Percentiles rank a stretch among this genome's conserved stretches.
phyloP scores from a whole-genome alignment of 1,140 invertebrate genomes.

The Macrostomum lignano region DNA sequence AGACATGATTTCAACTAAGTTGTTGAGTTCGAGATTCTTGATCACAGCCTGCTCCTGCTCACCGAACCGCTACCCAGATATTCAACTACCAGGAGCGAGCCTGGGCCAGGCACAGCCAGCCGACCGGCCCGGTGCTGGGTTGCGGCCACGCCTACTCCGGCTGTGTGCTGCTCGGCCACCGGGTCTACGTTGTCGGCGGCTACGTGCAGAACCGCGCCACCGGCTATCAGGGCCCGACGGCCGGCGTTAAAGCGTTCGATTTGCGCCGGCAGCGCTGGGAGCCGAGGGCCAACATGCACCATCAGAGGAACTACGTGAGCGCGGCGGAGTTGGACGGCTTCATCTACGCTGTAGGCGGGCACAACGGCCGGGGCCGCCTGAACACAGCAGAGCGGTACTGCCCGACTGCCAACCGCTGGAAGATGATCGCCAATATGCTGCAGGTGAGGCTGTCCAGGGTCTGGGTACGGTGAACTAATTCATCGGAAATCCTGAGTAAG shows the following conservation, averaged over 20 bases:
- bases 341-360: slow-evolving; percentile 43
- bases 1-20: no score
- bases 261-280: slow-evolving; percentile 6
- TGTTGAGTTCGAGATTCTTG: no score
- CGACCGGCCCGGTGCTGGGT: neutral
- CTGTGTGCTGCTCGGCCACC: slow-evolving; percentile 6
- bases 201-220: slow-evolving; percentile 9
- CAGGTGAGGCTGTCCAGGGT: no score
- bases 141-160: slow-evolving; percentile 9
- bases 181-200: slow-evolving; percentile 9
- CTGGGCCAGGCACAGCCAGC: no score
- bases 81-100: no score
- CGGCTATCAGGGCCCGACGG: slow-evolving; percentile 2
- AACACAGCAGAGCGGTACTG: slow-evolving; percentile 2
- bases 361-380: neutral
- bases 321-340: slow-evolving; percentile 38
- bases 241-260: slow-evolving; percentile 6
- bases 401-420: slow-evolving; percentile 38
- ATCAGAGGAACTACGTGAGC: slow-evolving; percentile 29
- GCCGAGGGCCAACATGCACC: slow-evolving; percentile 7
- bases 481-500: no score
- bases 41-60: no score
- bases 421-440: slow-evolving; percentile 22
- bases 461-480: no score
- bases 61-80: slow-evolving; percentile 1